Conservation (phyloP, 2,888 invertebrate genomes). For the Rhagonycha lutea region DNA sequence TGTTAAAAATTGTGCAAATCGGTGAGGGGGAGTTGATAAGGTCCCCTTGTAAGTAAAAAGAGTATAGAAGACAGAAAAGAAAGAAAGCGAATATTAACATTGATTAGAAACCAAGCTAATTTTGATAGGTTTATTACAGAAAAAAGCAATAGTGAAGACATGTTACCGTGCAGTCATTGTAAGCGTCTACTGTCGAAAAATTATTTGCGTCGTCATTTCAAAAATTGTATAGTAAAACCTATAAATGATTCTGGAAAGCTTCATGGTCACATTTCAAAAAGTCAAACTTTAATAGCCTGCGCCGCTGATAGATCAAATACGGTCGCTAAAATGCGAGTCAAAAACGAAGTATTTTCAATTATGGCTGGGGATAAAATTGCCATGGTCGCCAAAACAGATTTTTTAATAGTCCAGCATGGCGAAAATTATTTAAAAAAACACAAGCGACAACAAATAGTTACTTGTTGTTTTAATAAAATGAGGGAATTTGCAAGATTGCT, state of each 20-base stretch:
- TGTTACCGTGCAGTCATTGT: not conserved
- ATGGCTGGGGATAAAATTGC: conserved; percentile 9
- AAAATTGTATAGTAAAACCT: not conserved
- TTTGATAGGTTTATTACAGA: no score
- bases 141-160: no score
- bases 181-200: not conserved
- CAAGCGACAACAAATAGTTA: conserved; percentile 8
- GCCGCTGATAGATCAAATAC: not conserved
- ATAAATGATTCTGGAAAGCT: not conserved
- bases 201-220: not conserved
- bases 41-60: no score
- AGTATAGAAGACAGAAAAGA: no score
- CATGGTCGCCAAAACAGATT: conserved; percentile 9
- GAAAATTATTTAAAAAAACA: conserved; percentile 21
- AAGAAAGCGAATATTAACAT: no score
- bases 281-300: conserved; percentile 3
- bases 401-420: conserved; percentile 10
- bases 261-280: not conserved
- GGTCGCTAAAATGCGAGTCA: not conserved
- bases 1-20: no score
- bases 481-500: conserved; percentile 15
- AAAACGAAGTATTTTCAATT: conserved; percentile 9
- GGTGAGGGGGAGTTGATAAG: no score
- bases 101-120: no score
- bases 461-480: conserved; percentile 14